phyloP scores from a whole-genome alignment of 2,113 vertebrate genomes.

The Dipodomys spectabilis region DNA sequence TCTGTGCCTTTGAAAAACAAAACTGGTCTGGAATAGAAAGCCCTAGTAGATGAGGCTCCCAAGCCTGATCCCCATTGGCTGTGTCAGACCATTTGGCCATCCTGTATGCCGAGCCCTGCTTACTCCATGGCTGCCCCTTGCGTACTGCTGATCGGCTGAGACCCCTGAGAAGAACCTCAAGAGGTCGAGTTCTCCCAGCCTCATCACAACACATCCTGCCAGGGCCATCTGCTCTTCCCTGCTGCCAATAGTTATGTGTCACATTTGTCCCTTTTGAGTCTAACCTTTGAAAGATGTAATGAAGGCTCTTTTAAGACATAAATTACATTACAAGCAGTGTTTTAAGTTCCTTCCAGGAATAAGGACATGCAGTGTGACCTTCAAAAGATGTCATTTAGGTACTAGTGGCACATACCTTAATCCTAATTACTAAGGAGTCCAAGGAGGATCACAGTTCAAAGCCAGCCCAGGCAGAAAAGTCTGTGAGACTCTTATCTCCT shows the following conservation, averaged over 20 bases:
- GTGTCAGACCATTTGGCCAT: background rate
- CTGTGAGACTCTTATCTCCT: no score
- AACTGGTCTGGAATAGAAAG: background rate
- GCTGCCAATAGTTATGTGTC: background rate
- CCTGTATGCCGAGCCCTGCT: background rate
- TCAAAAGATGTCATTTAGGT: background rate
- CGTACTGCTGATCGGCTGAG: background rate
- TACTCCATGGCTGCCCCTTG: background rate
- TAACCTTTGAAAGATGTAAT: background rate
- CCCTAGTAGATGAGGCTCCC: no score
- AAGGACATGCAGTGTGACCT: background rate
- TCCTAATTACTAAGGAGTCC: no score
- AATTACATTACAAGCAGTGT: background rate
- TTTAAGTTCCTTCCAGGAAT: background rate
- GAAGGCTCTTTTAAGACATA: background rate
- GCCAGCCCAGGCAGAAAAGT: no score
- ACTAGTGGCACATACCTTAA: no score
- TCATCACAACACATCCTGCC: background rate
- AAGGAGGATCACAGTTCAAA: no score
- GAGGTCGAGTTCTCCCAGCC: background rate
- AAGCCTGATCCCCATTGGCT: accelerated
- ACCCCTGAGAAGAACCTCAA: background rate
- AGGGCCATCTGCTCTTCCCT: background rate
- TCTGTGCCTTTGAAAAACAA: background rate
- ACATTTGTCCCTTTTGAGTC: background rate